These are phyloP conservation scores for Drosophila kuntzei DNA, from an alignment of 2,888 invertebrate genomes.

Conservation along the genomic window DNA sequence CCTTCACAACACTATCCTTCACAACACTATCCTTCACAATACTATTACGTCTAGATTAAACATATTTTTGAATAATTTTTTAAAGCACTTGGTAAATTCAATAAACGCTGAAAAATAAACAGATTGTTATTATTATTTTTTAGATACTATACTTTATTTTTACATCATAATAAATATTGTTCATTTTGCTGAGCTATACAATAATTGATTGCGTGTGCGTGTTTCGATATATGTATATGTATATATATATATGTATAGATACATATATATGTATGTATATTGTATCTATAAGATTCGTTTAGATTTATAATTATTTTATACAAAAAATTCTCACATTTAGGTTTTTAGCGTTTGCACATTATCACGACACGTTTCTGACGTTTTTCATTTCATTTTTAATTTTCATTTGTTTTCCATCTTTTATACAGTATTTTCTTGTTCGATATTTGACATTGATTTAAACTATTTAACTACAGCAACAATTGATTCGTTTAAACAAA, in stretches of 20 bases:
- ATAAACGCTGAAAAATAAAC: too few species aligned
- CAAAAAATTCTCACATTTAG: constrained; percentile 80
- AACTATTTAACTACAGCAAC: constrained; percentile 77
- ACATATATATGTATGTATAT: constrained; percentile 21
- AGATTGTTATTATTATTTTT: constrained; percentile 35
- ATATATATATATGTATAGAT: constrained; percentile 33
- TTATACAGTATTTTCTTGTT: constrained; percentile 42
- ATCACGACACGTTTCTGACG: constrained; percentile 73
- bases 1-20: too few species aligned
- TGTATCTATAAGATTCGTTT: constrained; percentile 64
- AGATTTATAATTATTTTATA: constrained; percentile 74
- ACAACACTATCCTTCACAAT: too few species aligned
- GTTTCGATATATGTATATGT: constrained; percentile 31
- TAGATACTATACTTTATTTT: constrained; percentile 57
- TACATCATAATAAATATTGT: constrained; percentile 80
- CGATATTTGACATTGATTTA: constrained; percentile 66
- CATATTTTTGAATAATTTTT: too few species aligned
- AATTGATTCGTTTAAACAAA: constrained; percentile 76
- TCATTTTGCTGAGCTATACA: constrained; percentile 71
- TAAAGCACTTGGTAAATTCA: too few species aligned
- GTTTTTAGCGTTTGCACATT: constrained; percentile 69
- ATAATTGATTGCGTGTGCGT: constrained; percentile 48
- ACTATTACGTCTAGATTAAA: too few species aligned
- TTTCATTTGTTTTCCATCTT: constrained; percentile 6
- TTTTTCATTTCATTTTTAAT: constrained; percentile 31